These are phyloP conservation scores for Mustela nigripes DNA, from an alignment of 2,113 vertebrate species.

Conservation along the genomic window DNA sequence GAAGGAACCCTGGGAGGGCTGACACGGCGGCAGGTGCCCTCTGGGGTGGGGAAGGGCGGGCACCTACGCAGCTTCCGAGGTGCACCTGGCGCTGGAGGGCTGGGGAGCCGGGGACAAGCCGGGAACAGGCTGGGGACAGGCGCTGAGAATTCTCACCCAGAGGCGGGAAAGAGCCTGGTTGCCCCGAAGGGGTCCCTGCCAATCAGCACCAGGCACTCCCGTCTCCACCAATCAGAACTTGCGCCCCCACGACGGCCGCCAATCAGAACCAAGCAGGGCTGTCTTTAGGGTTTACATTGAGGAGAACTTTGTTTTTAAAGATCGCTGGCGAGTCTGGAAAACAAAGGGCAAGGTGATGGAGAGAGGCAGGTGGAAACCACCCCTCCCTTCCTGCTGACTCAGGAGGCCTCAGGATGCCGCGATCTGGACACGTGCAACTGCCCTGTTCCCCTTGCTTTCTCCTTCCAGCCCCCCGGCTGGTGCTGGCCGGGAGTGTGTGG, in stretches of 20 bases:
- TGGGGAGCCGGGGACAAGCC: background rate
- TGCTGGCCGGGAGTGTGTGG: background rate
- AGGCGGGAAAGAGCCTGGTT: background rate
- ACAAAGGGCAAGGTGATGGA: background rate
- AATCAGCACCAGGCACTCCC: background rate
- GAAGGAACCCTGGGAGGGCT: rapidly evolving
- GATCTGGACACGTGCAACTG: background rate
- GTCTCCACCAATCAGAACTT: background rate
- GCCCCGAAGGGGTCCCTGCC: background rate
- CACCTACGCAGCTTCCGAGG: background rate
- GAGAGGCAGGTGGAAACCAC: background rate
- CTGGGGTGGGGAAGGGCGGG: background rate
- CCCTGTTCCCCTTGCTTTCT: background rate
- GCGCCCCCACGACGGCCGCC: background rate
- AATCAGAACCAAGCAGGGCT: background rate
- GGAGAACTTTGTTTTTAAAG: background rate
- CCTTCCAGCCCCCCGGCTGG: background rate
- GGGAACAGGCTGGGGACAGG: background rate
- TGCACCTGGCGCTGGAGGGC: background rate
- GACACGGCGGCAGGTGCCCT: background rate
- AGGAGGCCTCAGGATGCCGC: background rate
- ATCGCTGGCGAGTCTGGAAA: background rate
- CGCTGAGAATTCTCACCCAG: background rate
- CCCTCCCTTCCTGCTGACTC: background rate
- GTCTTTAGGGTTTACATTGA: background rate